Conservation (phyloP, 2,113 vertebrate species). For the Arenaria interpres region DNA sequence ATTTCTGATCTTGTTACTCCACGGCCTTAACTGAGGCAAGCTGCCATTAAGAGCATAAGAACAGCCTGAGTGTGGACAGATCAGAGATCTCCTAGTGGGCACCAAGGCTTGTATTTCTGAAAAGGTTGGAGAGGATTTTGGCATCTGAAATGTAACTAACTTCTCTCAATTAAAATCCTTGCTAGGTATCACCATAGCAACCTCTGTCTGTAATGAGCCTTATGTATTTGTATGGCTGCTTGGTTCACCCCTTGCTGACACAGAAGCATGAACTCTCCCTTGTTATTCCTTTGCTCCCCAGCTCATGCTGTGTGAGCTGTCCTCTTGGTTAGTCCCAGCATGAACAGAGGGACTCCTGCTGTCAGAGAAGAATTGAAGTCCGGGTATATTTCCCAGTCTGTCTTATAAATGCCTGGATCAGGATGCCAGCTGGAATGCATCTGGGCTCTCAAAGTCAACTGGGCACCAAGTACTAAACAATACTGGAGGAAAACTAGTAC, state of each 20-base stretch:
- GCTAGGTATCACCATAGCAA: slow-evolving; percentile 49
- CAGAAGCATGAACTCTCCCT: neutral
- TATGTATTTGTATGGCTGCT: neutral
- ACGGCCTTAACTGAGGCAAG: neutral
- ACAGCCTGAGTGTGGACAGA: neutral
- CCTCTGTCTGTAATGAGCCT: slow-evolving; percentile 7
- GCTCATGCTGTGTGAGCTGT: neutral
- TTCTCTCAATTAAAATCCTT: slow-evolving; percentile 27
- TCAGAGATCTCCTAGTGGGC: neutral
- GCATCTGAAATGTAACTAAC: neutral
- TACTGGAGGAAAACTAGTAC: neutral
- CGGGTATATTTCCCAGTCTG: neutral
- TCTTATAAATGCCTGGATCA: neutral
- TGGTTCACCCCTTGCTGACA: slow-evolving; percentile 34
- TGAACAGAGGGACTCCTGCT: neutral
- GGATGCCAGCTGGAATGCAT: neutral
- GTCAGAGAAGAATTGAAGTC: neutral
- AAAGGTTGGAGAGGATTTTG: neutral
- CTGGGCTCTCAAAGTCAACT: neutral
- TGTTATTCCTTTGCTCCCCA: neutral
- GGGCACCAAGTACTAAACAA: neutral
- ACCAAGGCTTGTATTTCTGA: neutral
- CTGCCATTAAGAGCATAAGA: neutral
- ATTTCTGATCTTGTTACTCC: neutral
- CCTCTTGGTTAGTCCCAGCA: neutral